A percentile compares a stretch with the other conserved stretches of the same genome.
phyloP scores from a whole-genome alignment of 1,140 invertebrate species.

The Fopius arisanus region DNA sequence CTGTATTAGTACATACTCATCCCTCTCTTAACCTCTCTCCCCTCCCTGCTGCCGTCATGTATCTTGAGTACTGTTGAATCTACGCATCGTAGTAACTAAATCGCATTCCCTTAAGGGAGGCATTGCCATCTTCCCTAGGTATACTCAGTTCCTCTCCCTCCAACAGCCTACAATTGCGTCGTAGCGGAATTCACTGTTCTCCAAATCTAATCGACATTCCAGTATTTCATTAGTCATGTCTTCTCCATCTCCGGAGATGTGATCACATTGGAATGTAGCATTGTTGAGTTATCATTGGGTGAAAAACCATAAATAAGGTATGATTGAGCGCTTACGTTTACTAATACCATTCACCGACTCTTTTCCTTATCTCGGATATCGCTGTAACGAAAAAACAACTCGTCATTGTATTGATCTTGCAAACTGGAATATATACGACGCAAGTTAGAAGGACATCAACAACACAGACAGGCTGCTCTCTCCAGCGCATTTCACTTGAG shows the following conservation, averaged over 20 bases:
- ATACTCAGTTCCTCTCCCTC: not conserved
- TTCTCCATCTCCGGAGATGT: not conserved
- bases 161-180: not conserved
- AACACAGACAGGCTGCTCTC: not conserved
- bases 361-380: too few relatives aligned
- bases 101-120: not conserved
- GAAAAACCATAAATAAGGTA: not conserved
- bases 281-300: not conserved
- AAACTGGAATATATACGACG: not conserved
- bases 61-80: conserved; percentile 8
- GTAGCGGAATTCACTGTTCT: not conserved
- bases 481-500: not conserved
- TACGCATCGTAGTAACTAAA: conserved; percentile 6
- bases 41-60: not conserved
- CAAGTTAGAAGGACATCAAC: not conserved
- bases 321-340: too few relatives aligned
- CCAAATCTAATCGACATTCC: conserved; percentile 11
- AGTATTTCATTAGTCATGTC: conserved; percentile 4
- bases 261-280: not conserved
- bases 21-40: not conserved
- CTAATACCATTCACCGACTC: too few relatives aligned
- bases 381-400: not conserved
- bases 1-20: conserved; percentile 5
- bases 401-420: not conserved
- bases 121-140: not conserved